A percentile compares a stretch with the other conserved stretches of the same genome.
Conservation (phyloP, 2,113 vertebrate genomes). For the Meriones unguiculatus region DNA sequence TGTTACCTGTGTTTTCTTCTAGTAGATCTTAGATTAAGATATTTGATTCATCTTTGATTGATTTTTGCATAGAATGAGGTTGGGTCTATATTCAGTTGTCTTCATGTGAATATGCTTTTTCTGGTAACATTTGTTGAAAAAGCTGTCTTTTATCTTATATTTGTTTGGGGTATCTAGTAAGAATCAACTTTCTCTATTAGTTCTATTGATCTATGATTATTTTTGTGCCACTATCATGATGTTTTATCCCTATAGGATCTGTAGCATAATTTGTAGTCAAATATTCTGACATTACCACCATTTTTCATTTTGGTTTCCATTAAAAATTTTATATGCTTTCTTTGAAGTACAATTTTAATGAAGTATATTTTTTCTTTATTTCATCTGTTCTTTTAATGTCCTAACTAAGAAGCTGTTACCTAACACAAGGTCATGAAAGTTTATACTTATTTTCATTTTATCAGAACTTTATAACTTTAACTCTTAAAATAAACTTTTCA, state of each 20-base stretch:
- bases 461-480: not conserved
- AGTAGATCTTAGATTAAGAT: not conserved
- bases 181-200: not conserved
- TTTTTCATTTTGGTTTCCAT: not conserved
- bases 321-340: conserved; percentile 38
- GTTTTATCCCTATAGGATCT: not conserved
- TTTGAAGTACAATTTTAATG: conserved; percentile 29
- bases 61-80: not conserved
- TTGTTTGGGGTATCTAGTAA: not conserved
- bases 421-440: not conserved
- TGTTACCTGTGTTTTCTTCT: not conserved
- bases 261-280: not conserved
- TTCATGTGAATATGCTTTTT: not conserved
- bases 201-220: not conserved
- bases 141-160: not conserved
- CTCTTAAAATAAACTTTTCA: not conserved
- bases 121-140: not conserved
- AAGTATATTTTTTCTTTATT: not conserved
- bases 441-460: not conserved
- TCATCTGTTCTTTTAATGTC: conserved; percentile 28
- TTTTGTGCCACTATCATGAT: not conserved
- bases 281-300: not conserved
- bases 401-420: not conserved
- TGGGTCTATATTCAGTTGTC: not conserved
- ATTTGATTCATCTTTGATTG: not conserved